Evolutionary conservation across 2,797 vertebrate genomes (phyloP).

Genomic region (Sebastiscus albofasciatus): DNA sequence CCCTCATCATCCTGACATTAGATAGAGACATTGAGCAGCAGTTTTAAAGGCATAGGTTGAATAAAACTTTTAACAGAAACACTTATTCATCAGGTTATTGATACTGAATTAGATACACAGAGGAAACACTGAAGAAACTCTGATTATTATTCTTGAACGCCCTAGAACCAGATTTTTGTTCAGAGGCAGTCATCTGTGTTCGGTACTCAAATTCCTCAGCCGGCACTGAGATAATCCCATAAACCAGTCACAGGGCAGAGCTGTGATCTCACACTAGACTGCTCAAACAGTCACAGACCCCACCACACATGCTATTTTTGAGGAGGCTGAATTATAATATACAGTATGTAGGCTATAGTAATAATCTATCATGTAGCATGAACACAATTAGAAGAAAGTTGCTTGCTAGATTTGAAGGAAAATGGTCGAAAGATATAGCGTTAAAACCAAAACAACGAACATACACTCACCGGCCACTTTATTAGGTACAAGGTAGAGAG

Average conservation of each 20-base stretch:
- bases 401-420: too few species aligned
- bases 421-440: too few species aligned
- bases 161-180: neutral
- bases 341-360: too few species aligned
- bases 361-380: rapidly evolving
- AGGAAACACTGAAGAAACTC: neutral
- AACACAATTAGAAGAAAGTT: too few species aligned
- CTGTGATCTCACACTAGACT: slow-evolving; percentile 34
- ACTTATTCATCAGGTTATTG: neutral
- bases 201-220: slow-evolving; percentile 30
- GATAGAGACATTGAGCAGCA: neutral
- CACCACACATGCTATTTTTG: too few species aligned
- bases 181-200: neutral
- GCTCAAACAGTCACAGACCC: slow-evolving; percentile 14
- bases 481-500: too few species aligned
- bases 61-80: neutral
- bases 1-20: neutral
- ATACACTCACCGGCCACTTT: too few species aligned
- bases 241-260: slow-evolving; percentile 43
- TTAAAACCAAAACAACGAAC: too few species aligned
- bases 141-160: neutral
- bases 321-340: too few species aligned
- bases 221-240: slow-evolving; percentile 52
- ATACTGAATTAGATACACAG: neutral
- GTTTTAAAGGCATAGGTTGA: neutral